Percentiles rank a stretch among this genome's conserved stretches.
Evolutionary conservation across 2,113 vertebrate species (phyloP).

Genomic region (Sylvia atricapilla): DNA sequence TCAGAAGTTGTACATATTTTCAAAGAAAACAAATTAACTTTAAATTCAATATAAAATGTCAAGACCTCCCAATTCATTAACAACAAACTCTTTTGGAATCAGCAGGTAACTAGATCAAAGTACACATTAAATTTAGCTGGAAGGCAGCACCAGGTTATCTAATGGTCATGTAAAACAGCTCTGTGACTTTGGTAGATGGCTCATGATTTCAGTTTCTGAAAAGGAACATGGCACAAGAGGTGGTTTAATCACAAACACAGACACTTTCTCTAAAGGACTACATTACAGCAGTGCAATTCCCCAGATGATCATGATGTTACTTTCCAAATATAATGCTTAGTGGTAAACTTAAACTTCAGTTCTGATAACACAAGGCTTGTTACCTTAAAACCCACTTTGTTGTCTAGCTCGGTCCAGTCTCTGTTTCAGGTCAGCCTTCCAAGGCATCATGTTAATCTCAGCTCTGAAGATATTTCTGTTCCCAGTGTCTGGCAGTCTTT

Average conservation of each 20-base stretch:
- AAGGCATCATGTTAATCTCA: background rate
- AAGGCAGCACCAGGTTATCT: background rate
- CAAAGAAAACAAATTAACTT: background rate
- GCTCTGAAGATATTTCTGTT: background rate
- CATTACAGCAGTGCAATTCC: background rate
- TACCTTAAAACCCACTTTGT: background rate
- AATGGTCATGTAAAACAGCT: background rate
- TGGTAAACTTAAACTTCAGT: background rate
- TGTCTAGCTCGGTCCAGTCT: too few species aligned
- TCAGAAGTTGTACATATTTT: background rate
- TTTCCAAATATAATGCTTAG: background rate
- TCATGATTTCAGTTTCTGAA: background rate
- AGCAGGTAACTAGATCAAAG: background rate
- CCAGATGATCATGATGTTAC: background rate
- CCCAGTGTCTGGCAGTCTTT: background rate
- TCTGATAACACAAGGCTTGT: background rate
- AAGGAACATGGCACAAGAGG: background rate
- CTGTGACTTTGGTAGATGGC: background rate
- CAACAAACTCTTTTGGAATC: background rate
- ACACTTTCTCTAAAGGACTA: background rate
- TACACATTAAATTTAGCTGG: background rate
- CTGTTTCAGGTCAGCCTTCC: too few species aligned
- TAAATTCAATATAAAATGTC: background rate
- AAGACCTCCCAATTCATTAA: background rate
- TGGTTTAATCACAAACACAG: background rate